Evolutionary conservation across 2,113 vertebrate genomes (phyloP), one percentile per base, ranked within the genome.

Genomic region (Casuarius casuarius): DNA sequence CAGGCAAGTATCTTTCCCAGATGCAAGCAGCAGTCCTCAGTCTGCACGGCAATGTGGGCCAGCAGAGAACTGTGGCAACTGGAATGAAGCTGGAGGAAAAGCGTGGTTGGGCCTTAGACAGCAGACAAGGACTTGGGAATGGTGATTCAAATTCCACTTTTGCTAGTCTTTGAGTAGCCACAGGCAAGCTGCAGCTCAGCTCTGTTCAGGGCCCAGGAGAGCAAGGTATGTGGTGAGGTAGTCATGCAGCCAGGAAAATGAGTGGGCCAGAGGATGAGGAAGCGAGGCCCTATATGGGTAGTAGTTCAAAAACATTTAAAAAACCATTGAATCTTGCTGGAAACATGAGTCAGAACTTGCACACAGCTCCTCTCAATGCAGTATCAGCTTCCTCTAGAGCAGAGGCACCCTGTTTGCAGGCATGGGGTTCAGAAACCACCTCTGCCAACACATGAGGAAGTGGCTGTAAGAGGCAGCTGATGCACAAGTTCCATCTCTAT

Each of bases 311-410:
- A 12, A 52, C 10, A 5, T 42, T 67, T 78, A 46, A 40, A 20
- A 63, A 25, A 12, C 25, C 58, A 26, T 0, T 44, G 77, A 87
- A 25, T 31, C 38, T 52, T 29, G 14, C 42, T 82, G 42, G 66
- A 52, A 91, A 76, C 26, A 91, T 73, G 62, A 89, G 40, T 76
- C 84, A 76, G 26, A 23, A 49, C 74, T 67, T 70, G 44, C 70
- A 87, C 33, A 22, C 31, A 74, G 46, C 25, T 92, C 31, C n/a
- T n/a, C 15, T 59, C 83, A 4, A 2, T 61, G 10, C 26, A 74
- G 72, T 65, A 25, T 18, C 46, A 71, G 28, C 70, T 94, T 94
- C 89, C 74, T 85, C 67, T 29, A n/a, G 40, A 81, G 71, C 70
- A 83, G 62, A 21, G 25, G 3, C 28, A 10, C 8, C 42, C 66